Conservation (phyloP, 2,113 vertebrate species). For the Spilogale gracilis region DNA sequence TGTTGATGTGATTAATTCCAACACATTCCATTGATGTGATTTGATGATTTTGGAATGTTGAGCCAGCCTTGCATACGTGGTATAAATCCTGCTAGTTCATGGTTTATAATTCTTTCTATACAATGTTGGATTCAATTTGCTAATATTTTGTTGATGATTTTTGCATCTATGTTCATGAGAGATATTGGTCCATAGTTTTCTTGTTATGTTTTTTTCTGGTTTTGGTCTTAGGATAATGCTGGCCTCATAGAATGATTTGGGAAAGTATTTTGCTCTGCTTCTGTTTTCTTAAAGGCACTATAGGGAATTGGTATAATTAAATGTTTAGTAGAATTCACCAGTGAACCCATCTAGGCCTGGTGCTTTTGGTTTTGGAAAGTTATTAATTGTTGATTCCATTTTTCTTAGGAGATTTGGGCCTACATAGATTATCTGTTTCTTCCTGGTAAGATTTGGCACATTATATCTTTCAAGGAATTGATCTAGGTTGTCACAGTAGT, state of each 20-base stretch:
- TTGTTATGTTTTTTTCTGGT: background rate
- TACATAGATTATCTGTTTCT: background rate
- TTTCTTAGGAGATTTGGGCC: background rate
- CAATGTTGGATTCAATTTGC: background rate
- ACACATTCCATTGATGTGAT: too few species aligned
- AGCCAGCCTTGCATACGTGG: background rate
- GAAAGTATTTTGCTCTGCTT: background rate
- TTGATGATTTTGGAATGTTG: background rate
- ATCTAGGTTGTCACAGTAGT: background rate
- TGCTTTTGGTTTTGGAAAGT: background rate
- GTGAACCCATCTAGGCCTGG: background rate
- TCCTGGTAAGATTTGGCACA: background rate
- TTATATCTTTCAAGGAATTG: background rate
- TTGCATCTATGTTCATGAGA: background rate
- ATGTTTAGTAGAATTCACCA: background rate
- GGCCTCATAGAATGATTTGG: background rate
- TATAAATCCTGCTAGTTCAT: background rate
- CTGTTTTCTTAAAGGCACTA: background rate
- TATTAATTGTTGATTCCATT: background rate
- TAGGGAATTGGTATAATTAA: background rate
- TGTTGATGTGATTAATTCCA: background rate
- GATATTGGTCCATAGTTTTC: background rate
- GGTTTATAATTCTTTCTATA: background rate
- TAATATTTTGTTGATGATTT: background rate
- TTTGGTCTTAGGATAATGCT: background rate